Conservation (phyloP, 2,888 invertebrate genomes). For the Pristionchus maxplancki region DNA sequence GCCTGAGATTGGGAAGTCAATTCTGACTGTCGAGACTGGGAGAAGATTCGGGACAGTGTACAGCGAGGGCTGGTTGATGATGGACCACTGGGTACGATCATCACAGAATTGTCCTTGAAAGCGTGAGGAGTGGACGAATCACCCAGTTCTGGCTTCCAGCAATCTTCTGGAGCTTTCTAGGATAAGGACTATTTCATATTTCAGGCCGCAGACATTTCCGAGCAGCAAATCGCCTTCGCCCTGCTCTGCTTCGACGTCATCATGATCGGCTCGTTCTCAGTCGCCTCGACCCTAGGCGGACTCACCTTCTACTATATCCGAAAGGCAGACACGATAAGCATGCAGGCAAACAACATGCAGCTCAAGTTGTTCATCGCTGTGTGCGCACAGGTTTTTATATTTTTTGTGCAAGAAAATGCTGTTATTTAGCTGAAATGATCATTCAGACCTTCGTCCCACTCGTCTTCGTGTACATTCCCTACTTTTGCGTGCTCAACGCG, state of each 20-base stretch:
- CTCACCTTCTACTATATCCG: slow-evolving; percentile 5
- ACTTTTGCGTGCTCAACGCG: neutral
- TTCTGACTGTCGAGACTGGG: neutral
- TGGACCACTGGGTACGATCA: slow-evolving; percentile 10
- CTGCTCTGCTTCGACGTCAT: neutral
- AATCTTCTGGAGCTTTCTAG: no score
- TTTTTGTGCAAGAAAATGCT: no score
- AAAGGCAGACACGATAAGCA: neutral
- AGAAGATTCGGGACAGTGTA: neutral
- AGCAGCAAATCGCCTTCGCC: neutral
- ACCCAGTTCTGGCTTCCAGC: no score
- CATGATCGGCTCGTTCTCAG: neutral
- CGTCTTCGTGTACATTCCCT: slow-evolving; percentile 14
- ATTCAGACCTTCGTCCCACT: neutral
- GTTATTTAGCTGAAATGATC: no score
- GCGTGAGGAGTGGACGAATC: no score
- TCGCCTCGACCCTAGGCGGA: neutral
- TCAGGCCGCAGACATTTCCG: neutral
- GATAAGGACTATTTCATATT: no score
- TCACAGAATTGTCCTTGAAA: no score
- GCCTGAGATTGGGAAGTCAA: no score
- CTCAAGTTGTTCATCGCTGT: slow-evolving; percentile 31
- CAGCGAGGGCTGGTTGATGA: neutral
- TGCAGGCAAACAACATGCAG: slow-evolving; percentile 12
- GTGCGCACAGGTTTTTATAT: neutral